Evolutionary conservation across 2,888 invertebrate species (phyloP), one percentile per base, ranked within the genome.

Genomic region (Apotomis turbidana): DNA sequence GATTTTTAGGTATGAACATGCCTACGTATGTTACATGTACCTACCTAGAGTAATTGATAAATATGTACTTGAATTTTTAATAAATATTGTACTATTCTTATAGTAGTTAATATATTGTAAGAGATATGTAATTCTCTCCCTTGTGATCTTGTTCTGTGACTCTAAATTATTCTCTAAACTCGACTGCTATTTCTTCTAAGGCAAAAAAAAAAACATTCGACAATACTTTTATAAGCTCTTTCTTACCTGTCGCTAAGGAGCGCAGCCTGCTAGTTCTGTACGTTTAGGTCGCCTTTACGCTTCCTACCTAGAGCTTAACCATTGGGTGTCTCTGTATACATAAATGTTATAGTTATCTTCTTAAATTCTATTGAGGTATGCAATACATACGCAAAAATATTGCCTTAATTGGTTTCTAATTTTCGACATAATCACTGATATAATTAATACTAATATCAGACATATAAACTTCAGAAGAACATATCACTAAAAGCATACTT

Each of bases 221-320:
- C 87, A 89, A 89, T 89, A 89, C 85, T 87, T 86, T 85, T 85
- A 76, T 83, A 84, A 81, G 78, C 80, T 80, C 80, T 83, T 84
- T 81, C 81, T 78, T 80, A 81, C 70, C 80, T 76, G 77, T 81
- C 78, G 81, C 76, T 75, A 69, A 79, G 77, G 76, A 75, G 79
- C 78, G 77, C 55, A 46, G 41, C 44, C 66, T n/a, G 58, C 51
- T 52, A 70, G 58, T 51, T 64, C 70, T 63, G 63, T 70, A 70
- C 52, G 52, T 55, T 67, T 55, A 61, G 67, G 57, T 55, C 51
- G 67, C 61, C 51, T 61, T 51, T 61, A 51, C 71, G 67, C 71
- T 62, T 52, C 55, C 55, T 57, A 61, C 49, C 54, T 71, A 57
- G 61, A 71, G 71, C 76, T 81, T 79, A 75, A 77, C 70, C 78